These are phyloP conservation scores for Semnopithecus entellus DNA, from an alignment of 2,113 vertebrate genomes.

Conservation along the genomic window DNA sequence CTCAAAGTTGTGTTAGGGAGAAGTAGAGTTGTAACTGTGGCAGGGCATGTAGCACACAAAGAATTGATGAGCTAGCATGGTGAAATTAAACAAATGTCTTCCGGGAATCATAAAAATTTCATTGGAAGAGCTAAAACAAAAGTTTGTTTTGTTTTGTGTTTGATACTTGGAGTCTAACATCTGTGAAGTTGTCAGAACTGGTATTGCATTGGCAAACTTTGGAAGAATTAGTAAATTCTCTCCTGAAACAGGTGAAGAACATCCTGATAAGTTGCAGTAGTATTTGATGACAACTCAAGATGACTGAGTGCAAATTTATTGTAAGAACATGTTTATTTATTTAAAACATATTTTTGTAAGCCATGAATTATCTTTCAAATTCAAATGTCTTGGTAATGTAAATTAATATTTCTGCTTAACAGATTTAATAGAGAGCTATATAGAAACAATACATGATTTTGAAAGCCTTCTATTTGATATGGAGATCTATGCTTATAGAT, in stretches of 20 bases:
- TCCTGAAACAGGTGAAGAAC: neutral
- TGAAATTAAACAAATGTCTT: neutral
- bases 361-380: neutral
- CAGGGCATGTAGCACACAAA: accelerated
- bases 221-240: neutral
- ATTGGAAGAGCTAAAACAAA: neutral
- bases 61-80: accelerated
- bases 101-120: neutral
- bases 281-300: neutral
- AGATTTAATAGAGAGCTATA: neutral
- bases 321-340: neutral
- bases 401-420: slow-evolving; percentile 1
- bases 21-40: neutral
- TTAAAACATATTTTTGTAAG: neutral
- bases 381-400: neutral
- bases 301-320: neutral
- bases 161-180: neutral
- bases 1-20: neutral
- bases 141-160: neutral
- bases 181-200: neutral
- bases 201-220: neutral
- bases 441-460: neutral
- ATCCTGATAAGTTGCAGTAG: neutral
- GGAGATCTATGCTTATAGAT: neutral
- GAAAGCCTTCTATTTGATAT: neutral